Conservation (phyloP, 2,797 vertebrate species). For the Erpetoichthys calabaricus region DNA sequence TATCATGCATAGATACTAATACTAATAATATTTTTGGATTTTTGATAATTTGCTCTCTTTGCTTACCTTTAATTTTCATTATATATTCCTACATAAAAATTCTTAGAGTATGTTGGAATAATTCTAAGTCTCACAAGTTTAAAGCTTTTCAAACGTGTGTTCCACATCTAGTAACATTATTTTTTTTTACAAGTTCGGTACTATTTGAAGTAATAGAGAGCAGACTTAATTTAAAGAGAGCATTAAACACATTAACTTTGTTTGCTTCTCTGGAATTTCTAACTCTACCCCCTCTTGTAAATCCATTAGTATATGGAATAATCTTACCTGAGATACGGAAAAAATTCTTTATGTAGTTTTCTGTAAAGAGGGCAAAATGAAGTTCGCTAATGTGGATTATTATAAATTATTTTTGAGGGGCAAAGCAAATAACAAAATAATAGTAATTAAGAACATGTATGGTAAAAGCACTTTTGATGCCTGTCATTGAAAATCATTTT, state of each 20-base stretch:
- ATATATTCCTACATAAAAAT: constrained; percentile 5
- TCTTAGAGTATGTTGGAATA: background rate
- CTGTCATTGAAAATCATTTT: too few species aligned
- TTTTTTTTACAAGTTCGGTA: constrained; percentile 3
- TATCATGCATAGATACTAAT: background rate
- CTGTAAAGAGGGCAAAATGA: too few species aligned
- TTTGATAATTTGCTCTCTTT: background rate
- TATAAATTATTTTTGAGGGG: too few species aligned
- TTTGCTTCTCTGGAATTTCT: background rate
- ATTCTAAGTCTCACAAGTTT: background rate
- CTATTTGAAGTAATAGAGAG: background rate
- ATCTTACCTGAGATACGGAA: too few species aligned
- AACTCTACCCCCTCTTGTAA: background rate
- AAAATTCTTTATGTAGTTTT: too few species aligned
- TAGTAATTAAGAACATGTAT: too few species aligned
- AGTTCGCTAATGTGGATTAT: too few species aligned
- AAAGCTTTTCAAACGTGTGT: constrained; percentile 3
- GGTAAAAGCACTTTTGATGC: too few species aligned
- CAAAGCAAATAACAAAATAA: too few species aligned
- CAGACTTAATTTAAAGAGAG: background rate
- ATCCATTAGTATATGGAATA: background rate
- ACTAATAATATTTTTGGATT: background rate
- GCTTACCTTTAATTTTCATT: constrained; percentile 2
- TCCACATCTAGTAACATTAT: constrained; percentile 1
- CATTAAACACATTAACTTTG: too few species aligned